Evolutionary conservation across 2,113 vertebrate genomes (phyloP).

Genomic region (Gila orcuttii): DNA sequence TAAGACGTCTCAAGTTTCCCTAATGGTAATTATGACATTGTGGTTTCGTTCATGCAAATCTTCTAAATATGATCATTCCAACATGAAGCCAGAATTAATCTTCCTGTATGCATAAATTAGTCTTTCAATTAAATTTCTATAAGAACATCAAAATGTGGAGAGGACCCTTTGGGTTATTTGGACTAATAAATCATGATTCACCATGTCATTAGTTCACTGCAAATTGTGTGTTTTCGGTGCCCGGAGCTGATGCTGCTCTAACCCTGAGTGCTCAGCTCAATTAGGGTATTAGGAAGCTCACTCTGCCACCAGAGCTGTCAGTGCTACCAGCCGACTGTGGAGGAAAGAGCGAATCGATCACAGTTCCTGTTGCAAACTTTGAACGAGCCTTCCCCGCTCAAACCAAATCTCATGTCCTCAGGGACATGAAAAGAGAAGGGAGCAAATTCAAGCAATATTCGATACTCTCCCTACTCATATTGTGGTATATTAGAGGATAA

Average conservation of each 20-base stretch:
- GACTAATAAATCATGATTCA: conserved; percentile 66
- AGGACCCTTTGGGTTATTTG: conserved; percentile 63
- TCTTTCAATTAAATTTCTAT: conserved; percentile 48
- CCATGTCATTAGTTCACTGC: conserved; percentile 63
- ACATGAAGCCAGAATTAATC: conserved; percentile 8
- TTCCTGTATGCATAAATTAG: conserved; percentile 17
- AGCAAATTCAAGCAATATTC: conserved; percentile 45
- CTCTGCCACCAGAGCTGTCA: conserved; percentile 61
- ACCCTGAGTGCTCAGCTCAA: conserved; percentile 61
- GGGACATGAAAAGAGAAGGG: conserved; percentile 48
- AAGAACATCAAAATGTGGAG: conserved; percentile 50
- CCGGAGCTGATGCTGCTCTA: conserved; percentile 59
- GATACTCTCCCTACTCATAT: conserved; percentile 26
- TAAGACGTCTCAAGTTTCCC: neutral
- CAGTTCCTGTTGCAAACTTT: conserved; percentile 54
- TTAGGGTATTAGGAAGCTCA: conserved; percentile 61
- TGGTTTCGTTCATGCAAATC: neutral
- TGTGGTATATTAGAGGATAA: conserved; percentile 71
- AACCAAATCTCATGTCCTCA: conserved; percentile 56
- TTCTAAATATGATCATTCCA: neutral
- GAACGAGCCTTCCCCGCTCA: conserved; percentile 58
- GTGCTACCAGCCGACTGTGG: conserved; percentile 59
- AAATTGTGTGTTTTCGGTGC: conserved; percentile 70
- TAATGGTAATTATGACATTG: neutral
- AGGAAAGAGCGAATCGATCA: conserved; percentile 67